These are phyloP conservation scores for Crypturellus tataupa DNA, from an alignment of 2,797 vertebrate species.

Conservation along the genomic window DNA sequence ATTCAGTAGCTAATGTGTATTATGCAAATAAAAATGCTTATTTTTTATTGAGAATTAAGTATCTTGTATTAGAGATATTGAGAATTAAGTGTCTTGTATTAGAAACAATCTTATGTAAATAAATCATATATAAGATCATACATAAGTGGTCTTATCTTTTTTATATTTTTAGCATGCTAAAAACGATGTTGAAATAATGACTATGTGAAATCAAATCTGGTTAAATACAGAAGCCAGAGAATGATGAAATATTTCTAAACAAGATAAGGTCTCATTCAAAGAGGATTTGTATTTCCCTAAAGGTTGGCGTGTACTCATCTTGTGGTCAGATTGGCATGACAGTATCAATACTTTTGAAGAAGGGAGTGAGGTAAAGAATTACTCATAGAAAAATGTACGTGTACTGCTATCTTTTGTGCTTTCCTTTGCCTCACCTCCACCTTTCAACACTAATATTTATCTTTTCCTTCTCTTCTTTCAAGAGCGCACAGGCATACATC, in stretches of 20 bases:
- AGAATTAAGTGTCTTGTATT: background rate
- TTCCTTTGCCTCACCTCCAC: background rate
- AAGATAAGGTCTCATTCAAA: background rate
- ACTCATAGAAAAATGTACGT: background rate
- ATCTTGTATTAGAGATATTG: background rate
- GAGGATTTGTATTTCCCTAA: background rate
- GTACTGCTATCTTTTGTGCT: background rate
- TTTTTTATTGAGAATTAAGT: background rate
- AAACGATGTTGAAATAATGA: background rate
- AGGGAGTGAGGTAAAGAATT: background rate
- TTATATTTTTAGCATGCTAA: background rate
- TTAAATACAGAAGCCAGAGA: background rate
- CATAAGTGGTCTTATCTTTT: background rate
- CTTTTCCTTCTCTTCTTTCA: background rate
- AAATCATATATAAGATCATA: background rate
- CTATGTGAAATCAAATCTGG: background rate
- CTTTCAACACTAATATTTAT: background rate
- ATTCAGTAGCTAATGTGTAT: background rate
- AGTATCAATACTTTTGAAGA: background rate
- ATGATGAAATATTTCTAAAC: background rate
- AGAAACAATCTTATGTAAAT: background rate
- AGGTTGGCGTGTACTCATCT: rapidly evolving
- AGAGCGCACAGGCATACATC: too few relatives aligned
- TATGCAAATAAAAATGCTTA: background rate
- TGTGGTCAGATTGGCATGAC: background rate